These are phyloP conservation scores for Osedax fenrisi DNA, from an alignment of 2,888 invertebrate genomes.

Conservation along the genomic window DNA sequence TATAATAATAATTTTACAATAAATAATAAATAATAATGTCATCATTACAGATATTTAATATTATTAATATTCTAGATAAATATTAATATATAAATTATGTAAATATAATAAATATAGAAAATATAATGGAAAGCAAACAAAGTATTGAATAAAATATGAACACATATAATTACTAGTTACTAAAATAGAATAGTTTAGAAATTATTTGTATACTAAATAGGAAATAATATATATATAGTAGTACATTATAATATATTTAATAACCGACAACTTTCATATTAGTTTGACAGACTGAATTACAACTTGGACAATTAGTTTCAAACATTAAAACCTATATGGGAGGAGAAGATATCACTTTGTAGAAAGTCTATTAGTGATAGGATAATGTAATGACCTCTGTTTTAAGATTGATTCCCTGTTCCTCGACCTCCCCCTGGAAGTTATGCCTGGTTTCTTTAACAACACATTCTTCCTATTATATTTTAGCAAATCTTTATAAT, in stretches of 20 bases:
- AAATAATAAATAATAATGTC: too few species aligned
- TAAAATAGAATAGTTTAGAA: not conserved
- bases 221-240: not conserved
- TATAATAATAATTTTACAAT: too few species aligned
- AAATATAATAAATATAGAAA: too few species aligned
- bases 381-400: not conserved
- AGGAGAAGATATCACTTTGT: too few species aligned
- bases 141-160: too few species aligned
- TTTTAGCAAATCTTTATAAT: too few species aligned
- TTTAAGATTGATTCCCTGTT: not conserved
- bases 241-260: not conserved
- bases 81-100: too few species aligned
- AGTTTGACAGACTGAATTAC: conserved; percentile 69
- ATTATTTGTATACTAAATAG: not conserved
- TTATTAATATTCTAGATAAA: too few species aligned
- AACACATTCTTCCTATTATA: not conserved
- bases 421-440: not conserved
- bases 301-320: conserved; percentile 72
- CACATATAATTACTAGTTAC: too few species aligned
- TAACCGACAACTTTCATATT: conserved; percentile 81
- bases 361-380: too few species aligned
- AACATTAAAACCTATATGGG: conserved; percentile 61
- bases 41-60: too few species aligned
- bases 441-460: not conserved
- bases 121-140: too few species aligned